Percentiles rank a stretch among this genome's conserved stretches.
Conservation (phyloP, 2,888 invertebrate genomes). For the Frankliniella intonsa region DNA sequence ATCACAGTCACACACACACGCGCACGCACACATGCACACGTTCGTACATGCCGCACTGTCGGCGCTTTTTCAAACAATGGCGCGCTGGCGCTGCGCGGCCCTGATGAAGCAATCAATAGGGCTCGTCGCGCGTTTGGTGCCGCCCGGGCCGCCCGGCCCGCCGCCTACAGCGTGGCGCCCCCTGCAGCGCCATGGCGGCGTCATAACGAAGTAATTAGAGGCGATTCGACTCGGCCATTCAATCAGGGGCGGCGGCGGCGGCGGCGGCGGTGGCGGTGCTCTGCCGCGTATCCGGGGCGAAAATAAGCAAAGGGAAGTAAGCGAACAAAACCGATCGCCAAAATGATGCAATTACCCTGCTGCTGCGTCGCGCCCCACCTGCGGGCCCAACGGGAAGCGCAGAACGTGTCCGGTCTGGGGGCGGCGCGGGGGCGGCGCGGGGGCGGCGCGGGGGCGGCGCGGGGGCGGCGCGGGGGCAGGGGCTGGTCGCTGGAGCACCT, state of each 20-base stretch:
- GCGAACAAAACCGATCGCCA: not conserved
- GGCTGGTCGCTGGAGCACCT: not conserved
- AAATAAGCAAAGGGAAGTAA: not conserved
- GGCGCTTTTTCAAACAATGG: constrained; percentile 13
- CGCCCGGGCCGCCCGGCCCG: no score
- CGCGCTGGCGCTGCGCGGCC: not conserved
- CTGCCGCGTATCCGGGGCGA: not conserved
- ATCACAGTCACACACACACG: no score
- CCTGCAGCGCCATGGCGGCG: not conserved
- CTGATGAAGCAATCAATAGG: constrained; percentile 17
- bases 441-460: not conserved
- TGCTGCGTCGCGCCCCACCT: not conserved
- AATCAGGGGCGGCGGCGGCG: not conserved
- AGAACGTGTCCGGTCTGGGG: not conserved
- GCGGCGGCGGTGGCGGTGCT: not conserved
- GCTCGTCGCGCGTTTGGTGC: no score
- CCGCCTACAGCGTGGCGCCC: no score
- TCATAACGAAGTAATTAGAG: not conserved
- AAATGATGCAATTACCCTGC: not conserved
- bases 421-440: not conserved
- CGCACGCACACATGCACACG: no score
- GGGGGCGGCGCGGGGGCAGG: not conserved
- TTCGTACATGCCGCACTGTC: not conserved
- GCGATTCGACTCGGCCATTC: not conserved
- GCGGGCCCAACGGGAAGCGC: not conserved